Percentiles rank a stretch among this genome's conserved stretches.
Conservation (phyloP, 2,797 vertebrate genomes). For the Myotis pilosus region DNA sequence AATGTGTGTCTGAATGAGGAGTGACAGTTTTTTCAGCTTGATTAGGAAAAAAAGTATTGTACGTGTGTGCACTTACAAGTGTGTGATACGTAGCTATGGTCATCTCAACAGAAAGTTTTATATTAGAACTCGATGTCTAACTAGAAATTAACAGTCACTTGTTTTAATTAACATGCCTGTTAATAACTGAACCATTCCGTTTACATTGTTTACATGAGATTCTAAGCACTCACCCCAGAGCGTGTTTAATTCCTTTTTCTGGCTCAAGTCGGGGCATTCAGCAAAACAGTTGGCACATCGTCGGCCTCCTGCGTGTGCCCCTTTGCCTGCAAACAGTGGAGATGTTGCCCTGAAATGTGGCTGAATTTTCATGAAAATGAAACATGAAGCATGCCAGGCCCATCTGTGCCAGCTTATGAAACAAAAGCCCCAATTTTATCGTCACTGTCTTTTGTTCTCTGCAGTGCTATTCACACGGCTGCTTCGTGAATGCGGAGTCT, state of each 20-base stretch:
- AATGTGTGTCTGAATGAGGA: slow-evolving; percentile 57
- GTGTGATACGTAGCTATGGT: not conserved
- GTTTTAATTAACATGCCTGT: slow-evolving; percentile 68
- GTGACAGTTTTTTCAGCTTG: slow-evolving; percentile 49
- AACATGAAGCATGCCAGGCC: slow-evolving; percentile 74
- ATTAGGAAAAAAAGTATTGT: slow-evolving; percentile 22
- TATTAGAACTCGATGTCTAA: slow-evolving; percentile 53
- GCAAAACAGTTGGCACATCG: slow-evolving; percentile 68
- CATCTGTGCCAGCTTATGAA: slow-evolving; percentile 79
- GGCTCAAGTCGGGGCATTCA: slow-evolving; percentile 60
- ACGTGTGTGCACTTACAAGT: not conserved
- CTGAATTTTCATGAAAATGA: slow-evolving; percentile 72
- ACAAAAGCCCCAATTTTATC: slow-evolving; percentile 77
- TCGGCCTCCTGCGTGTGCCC: slow-evolving; percentile 58
- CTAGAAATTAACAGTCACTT: slow-evolving; percentile 67
- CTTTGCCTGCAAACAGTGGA: slow-evolving; percentile 56
- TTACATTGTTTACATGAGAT: slow-evolving; percentile 50
- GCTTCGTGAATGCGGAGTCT: slow-evolving; percentile 55
- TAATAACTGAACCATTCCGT: slow-evolving; percentile 56
- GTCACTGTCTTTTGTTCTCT: slow-evolving; percentile 78
- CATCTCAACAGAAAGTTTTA: slow-evolving; percentile 61
- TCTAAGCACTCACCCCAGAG: slow-evolving; percentile 51
- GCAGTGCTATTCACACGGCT: not conserved
- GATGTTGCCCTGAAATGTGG: slow-evolving; percentile 75
- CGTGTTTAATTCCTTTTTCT: slow-evolving; percentile 52